A percentile compares a stretch with the other conserved stretches of the same genome.
These are phyloP conservation scores for Lordiphosa clarofinis DNA, from an alignment of 1,140 invertebrate species.

Conservation along the genomic window DNA sequence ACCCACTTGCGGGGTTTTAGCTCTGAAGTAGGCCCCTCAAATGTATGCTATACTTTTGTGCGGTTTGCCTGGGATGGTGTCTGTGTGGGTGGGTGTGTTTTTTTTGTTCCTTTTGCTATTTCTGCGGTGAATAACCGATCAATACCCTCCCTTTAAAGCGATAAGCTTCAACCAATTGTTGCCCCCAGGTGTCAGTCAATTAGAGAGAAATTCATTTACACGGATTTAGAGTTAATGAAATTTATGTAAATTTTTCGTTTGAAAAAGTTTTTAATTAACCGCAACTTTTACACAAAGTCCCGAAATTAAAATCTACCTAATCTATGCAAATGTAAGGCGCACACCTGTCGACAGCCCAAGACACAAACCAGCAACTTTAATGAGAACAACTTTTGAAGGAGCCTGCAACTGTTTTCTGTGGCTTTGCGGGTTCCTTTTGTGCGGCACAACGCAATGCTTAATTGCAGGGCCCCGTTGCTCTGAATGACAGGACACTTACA, in stretches of 20 bases:
- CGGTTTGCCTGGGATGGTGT: conserved; percentile 15
- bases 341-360: conserved; percentile 54
- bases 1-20: conserved; percentile 45
- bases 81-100: too few relatives aligned
- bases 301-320: conserved; percentile 39
- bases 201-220: conserved; percentile 52
- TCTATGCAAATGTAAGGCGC: conserved; percentile 66
- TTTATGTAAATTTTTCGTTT: conserved; percentile 64
- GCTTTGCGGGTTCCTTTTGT: conserved; percentile 24
- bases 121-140: conserved; percentile 50
- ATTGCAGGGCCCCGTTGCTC: conserved; percentile 38
- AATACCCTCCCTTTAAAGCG: conserved; percentile 26
- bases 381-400: conserved; percentile 1
- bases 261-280: conserved; percentile 70
- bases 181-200: conserved; percentile 50
- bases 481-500: conserved; percentile 13
- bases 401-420: conserved; percentile 15
- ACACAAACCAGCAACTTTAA: conserved; percentile 7
- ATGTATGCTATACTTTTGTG: conserved; percentile 4
- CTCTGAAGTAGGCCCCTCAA: background rate
- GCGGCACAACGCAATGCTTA: conserved; percentile 28
- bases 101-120: conserved; percentile 14
- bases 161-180: conserved; percentile 44
- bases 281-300: conserved; percentile 28
- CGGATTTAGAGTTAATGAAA: conserved; percentile 51